Evolutionary conservation across 1,140 invertebrate genomes (phyloP).

Genomic region (Papilio aristodemus): DNA sequence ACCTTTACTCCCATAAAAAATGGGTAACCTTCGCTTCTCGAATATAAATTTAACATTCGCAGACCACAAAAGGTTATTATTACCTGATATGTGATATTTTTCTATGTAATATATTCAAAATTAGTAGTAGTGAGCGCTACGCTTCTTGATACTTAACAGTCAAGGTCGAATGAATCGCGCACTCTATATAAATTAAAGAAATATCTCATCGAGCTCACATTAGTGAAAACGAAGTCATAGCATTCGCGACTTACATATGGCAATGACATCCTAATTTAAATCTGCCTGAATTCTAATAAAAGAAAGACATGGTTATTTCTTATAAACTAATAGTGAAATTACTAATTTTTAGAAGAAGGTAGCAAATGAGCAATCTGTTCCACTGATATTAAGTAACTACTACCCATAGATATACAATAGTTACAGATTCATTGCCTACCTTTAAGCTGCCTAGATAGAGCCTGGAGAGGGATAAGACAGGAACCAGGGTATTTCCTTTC

Average conservation of each 20-base stretch:
- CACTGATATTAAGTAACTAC: no score
- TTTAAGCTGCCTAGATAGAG: no score
- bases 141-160: slow-evolving; percentile 42
- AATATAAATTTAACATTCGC: slow-evolving; percentile 41
- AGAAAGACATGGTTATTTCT: no score
- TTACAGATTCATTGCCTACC: no score
- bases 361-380: no score
- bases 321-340: no score
- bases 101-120: slow-evolving; percentile 52
- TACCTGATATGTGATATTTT: slow-evolving; percentile 50
- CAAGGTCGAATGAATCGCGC: slow-evolving; percentile 45
- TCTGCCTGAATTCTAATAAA: neutral
- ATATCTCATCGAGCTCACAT: neutral
- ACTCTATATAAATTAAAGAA: slow-evolving; percentile 22
- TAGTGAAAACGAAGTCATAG: neutral
- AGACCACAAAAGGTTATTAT: slow-evolving; percentile 42
- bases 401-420: no score
- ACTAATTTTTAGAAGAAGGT: no score
- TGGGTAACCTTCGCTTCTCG: neutral
- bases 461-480: no score
- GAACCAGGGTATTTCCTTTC: no score
- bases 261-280: no score
- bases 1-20: slow-evolving; percentile 21
- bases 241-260: neutral
- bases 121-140: slow-evolving; percentile 50